Evolutionary conservation across 2,888 invertebrate genomes (phyloP), one percentile per base, ranked within the genome.

Genomic region (Ectropis crepuscularia): DNA sequence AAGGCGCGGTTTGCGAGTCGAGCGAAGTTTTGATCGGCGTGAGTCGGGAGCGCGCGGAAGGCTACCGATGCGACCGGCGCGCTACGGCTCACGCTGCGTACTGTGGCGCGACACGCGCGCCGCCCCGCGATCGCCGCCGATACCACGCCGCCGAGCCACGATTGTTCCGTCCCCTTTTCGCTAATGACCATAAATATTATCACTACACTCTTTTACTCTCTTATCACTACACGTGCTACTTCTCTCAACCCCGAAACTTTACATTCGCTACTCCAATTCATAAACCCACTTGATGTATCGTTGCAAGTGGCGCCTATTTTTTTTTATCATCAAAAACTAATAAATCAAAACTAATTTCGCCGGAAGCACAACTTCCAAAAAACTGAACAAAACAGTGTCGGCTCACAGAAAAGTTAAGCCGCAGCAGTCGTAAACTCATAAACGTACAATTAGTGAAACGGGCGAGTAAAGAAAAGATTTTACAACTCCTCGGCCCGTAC

Each of bases 41-140:
- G 85, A 78, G 89, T 79, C 79, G 82, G 80, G 86, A 82, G 86
- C 84, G 81, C 84, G 85, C 87, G 85, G 83, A 78, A 82, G 73
- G 79, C 72, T 76, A 83, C 82, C 83, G 80, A 77, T 80, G 83
- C 91, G 90, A 88, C 90, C 94, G 92, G 90, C 94, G 93, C 90
- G 88, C 94, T 94, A 94, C 94, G 94, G 94, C 94, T 94, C 94
- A 93, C 94, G 94, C 94, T 94, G 90, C 94, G 94, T 94, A 94
- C 94, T 95, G 94, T 79, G 82, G 83, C 93, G 92, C 92, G 72
- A 85, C 92, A 92, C 93, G 93, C 94, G 94, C 94, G 94, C 94
- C 94, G 93, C 93, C 93, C 89, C 85, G 87, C 85, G 81, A 80
- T 79, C 83, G 39, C 55, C 37, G 28, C 85, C 87, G 81, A 82